Evolutionary conservation across 1,140 invertebrate species (phyloP).

Genomic region (Tetragnatha versicolor): DNA sequence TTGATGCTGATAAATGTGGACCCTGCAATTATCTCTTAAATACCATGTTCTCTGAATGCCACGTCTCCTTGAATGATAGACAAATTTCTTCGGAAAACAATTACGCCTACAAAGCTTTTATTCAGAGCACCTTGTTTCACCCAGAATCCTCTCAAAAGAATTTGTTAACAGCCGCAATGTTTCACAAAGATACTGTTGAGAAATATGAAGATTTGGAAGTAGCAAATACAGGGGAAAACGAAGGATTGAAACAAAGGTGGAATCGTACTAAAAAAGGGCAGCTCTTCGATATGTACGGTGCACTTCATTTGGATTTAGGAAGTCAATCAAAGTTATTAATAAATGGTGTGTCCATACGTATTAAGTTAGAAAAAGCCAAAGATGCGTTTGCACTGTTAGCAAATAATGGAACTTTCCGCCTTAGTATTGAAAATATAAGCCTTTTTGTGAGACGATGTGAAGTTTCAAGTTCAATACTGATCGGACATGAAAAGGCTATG

Average conservation of each 20-base stretch:
- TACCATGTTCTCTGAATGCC: neutral
- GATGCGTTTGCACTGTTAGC: neutral
- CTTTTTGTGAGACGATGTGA: no score
- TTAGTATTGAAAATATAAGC: no score
- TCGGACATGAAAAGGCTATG: neutral
- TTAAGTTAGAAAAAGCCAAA: neutral
- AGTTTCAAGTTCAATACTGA: neutral
- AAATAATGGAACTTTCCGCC: neutral
- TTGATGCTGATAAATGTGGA: neutral
- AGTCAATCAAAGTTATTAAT: neutral
- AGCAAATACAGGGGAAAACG: neutral
- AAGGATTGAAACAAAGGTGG: neutral
- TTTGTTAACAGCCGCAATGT: neutral
- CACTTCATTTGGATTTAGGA: neutral
- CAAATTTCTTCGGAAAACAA: neutral
- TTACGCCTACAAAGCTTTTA: neutral
- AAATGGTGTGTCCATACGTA: neutral
- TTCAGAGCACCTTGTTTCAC: neutral
- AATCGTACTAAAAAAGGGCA: neutral
- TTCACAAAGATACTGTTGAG: neutral
- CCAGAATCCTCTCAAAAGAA: neutral
- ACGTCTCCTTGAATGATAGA: neutral
- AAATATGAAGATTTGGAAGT: neutral
- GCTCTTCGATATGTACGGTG: neutral
- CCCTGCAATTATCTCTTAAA: neutral